Evolutionary conservation across 92 coral and sea anemone genomes (phyloP).

Genomic region (Hydrozoanthus gracilis): DNA sequence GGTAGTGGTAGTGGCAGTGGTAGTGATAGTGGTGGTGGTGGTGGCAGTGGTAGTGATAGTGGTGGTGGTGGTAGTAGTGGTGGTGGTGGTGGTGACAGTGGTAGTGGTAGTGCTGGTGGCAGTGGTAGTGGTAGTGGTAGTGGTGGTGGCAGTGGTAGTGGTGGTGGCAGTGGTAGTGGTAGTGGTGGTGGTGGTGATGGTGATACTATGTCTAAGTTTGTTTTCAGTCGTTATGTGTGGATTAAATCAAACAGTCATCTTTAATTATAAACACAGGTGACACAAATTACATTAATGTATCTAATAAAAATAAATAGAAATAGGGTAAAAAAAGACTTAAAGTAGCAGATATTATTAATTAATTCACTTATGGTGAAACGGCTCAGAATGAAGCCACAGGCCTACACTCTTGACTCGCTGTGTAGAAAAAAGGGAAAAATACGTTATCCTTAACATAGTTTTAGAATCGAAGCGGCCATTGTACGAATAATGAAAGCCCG

Average conservation of each 20-base stretch:
- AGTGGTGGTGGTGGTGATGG: not conserved
- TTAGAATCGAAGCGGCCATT: slow-evolving; percentile 95
- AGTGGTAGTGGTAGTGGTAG: not conserved
- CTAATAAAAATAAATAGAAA: no score
- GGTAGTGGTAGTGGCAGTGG: not conserved
- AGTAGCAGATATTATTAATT: no score
- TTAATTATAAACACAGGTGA: no score
- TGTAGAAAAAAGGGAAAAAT: not conserved
- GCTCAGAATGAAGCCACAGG: no score
- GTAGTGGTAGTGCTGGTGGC: not conserved
- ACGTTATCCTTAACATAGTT: slow-evolving; percentile 63
- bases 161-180: not conserved
- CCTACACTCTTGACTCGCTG: no score
- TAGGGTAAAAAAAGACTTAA: no score
- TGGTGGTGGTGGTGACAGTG: not conserved
- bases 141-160: not conserved
- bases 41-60: not conserved
- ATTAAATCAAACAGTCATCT: no score
- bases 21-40: not conserved
- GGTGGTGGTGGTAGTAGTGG: not conserved
- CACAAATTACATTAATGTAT: no score
- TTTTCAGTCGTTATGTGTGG: no score
- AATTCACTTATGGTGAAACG: no score
- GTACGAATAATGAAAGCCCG: slow-evolving; percentile 99
- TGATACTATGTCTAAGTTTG: not conserved